Percentiles rank a stretch among this genome's conserved stretches.
Evolutionary conservation across 2,888 invertebrate genomes (phyloP).

Genomic region (Carpatolechia fugitivella): DNA sequence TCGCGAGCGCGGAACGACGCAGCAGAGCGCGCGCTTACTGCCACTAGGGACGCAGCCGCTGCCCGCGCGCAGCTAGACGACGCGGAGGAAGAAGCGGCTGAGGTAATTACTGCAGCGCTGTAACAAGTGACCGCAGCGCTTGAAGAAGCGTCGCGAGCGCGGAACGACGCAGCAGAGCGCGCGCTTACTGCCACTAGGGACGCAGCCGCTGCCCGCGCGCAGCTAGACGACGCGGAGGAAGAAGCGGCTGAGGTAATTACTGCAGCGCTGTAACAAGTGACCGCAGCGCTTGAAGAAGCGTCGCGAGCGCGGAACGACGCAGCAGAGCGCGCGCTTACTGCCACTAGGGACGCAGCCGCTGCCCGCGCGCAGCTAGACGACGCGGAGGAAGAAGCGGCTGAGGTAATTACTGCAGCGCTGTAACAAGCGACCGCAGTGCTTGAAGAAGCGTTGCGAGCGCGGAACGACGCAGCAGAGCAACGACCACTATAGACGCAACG

Average conservation of each 20-base stretch:
- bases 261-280: conserved; percentile 66
- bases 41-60: conserved; percentile 88
- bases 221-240: conserved; percentile 88
- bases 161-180: too few relatives aligned
- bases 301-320: too few relatives aligned
- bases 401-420: conserved; percentile 57
- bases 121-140: too few relatives aligned
- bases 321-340: conserved; percentile 80
- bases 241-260: conserved; percentile 86
- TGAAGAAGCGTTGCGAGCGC: conserved; percentile 93
- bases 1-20: too few relatives aligned
- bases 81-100: conserved; percentile 94
- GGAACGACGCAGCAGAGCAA: too few relatives aligned
- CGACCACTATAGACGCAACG: conserved; percentile 87
- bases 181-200: conserved; percentile 84
- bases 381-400: conserved; percentile 94
- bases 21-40: conserved; percentile 80
- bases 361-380: conserved; percentile 60
- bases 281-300: conserved; percentile 90
- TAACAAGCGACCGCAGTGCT: conserved; percentile 84
- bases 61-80: conserved; percentile 94
- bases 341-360: conserved; percentile 86
- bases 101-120: conserved; percentile 92
- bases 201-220: conserved; percentile 66
- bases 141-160: conserved; percentile 93